These are phyloP conservation scores for Macrotrachela quadricornifera DNA, from an alignment of 1,140 invertebrate species.

Conservation along the genomic window DNA sequence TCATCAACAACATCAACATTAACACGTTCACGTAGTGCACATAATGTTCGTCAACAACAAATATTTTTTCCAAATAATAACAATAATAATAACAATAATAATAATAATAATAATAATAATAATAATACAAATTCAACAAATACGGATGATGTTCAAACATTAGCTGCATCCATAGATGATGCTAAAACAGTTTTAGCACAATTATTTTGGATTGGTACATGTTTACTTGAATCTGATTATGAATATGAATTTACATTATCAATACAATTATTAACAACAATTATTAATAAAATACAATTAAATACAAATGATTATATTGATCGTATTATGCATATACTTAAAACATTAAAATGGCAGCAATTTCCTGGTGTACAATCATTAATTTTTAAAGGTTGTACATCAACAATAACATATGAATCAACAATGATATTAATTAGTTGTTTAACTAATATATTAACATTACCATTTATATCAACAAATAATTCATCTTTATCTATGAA, in stretches of 20 bases:
- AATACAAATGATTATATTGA: neutral
- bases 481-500: constrained; percentile 42
- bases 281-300: constrained; percentile 13
- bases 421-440: neutral
- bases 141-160: constrained; percentile 37
- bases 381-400: constrained; percentile 54
- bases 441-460: neutral
- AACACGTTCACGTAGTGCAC: constrained; percentile 68
- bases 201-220: constrained; percentile 82
- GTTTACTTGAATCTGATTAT: constrained; percentile 81
- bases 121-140: constrained; percentile 34
- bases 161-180: constrained; percentile 42
- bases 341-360: constrained; percentile 51
- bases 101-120: too few species aligned
- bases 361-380: constrained; percentile 77
- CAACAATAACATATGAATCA: constrained; percentile 30
- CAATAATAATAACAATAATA: too few species aligned
- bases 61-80: too few species aligned
- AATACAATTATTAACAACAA: constrained; percentile 44
- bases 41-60: constrained; percentile 20
- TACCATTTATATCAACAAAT: neutral
- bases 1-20: constrained; percentile 28
- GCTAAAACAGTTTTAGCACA: constrained; percentile 77
- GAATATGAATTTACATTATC: constrained; percentile 91
- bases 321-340: constrained; percentile 5